Conservation (phyloP, 1,140 invertebrate genomes). For the Oedothorax gibbosus region DNA sequence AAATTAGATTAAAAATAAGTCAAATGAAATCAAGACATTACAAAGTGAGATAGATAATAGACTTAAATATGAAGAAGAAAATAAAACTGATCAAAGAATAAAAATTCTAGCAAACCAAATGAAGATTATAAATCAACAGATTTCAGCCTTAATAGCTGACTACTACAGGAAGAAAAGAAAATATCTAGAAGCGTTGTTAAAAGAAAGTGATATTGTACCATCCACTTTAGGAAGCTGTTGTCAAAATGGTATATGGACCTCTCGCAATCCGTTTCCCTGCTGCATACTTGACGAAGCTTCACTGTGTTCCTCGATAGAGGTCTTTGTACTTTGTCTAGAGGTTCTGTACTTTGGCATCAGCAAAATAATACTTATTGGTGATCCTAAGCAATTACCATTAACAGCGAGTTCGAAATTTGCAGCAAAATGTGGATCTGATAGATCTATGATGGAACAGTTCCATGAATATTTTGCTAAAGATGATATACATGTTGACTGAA, state of each 20-base stretch:
- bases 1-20: constrained; percentile 23
- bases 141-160: background rate
- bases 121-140: background rate
- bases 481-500: constrained; percentile 74
- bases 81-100: background rate
- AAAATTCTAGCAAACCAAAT: constrained; percentile 63
- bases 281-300: constrained; percentile 94
- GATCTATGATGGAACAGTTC: constrained; percentile 71
- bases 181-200: constrained; percentile 69
- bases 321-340: too few relatives aligned
- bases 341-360: constrained; percentile 80
- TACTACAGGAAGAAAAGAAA: background rate
- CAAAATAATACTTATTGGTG: constrained; percentile 87
- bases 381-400: constrained; percentile 87
- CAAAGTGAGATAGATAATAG: constrained; percentile 55
- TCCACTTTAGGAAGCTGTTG: constrained; percentile 77
- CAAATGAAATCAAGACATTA: constrained; percentile 47
- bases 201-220: constrained; percentile 75
- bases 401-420: constrained; percentile 80
- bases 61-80: constrained; percentile 40
- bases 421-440: constrained; percentile 44
- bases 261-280: constrained; percentile 75
- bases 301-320: constrained; percentile 85
- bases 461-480: constrained; percentile 62
- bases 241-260: constrained; percentile 63